Evolutionary conservation across 2,888 invertebrate genomes (phyloP), one percentile per base, ranked within the genome.

Genomic region (Imbricaverruca yamaguchii): DNA sequence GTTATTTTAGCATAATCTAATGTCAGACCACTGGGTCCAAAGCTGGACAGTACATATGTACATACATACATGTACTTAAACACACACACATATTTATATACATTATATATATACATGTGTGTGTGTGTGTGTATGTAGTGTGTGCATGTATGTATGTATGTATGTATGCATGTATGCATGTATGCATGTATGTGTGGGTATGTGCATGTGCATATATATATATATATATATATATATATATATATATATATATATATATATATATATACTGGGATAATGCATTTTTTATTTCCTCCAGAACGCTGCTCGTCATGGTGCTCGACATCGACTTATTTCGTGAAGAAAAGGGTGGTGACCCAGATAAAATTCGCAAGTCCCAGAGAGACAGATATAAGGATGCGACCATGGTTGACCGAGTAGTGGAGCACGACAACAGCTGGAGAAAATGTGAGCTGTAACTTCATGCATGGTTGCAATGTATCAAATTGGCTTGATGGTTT

Each of bases 301-400:
- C 39, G 39, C 39, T 39, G 39, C 39, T 39, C 39, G 69, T 3
- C 13, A 77, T 77, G 77, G 77, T 99, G 83, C 90, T 99, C 81
- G 98, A 99, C 89, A 91, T 99, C 85, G 98, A 98, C 89, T 88
- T 97, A 81, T 98, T 99, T 87, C 94, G 99, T 81, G 91, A 91
- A 39, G 98, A 99, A 86, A 98, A 98, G 89, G 98, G 98, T 80
- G 95, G 95, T 81, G 92, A 96, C 87, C 96, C 96, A 6, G 93
- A 95, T 79, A 93, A 93, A 87, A 92, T 99, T 82, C 92, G 94
- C 15, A 93, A 96, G 85, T 98, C 96, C 87, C 98, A 99, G 87
- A 92, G 90, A 80, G 94, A 94, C 86, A 91, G 99, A 67, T 99
- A 92, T 87, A 97, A 98, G 89, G 96, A 98, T 90, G 93, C 95